Evolutionary conservation across 2,113 vertebrate species (phyloP), one percentile per base, ranked within the genome.

Genomic region (Dipodomys ordii): DNA sequence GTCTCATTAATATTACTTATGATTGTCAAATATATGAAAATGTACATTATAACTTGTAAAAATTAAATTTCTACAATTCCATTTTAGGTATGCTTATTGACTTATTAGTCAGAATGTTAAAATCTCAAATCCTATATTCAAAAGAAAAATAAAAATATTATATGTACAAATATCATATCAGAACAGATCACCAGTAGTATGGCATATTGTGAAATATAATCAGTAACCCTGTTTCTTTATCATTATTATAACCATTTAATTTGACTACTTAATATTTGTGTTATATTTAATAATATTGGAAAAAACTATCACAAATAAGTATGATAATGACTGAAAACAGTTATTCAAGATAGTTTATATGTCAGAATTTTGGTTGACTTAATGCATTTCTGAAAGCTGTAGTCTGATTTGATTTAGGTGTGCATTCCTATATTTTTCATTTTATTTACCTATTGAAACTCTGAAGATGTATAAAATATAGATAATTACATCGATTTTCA

Each of bases 171-270:
- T 82, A 67, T 94, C 81, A 80, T 39, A 87, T 57, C 39, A 88
- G 53, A 0, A 76, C 35, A 93, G 57, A 53, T 91, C 82, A 85
- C 27, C 44, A 90, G 92, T 30, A 87, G 39, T 35, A 73, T 93
- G 60, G 46, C 89, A 11, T 19, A 83, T 73, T 79, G 82, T 91
- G 83, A 27, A 46, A 25, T 90, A 84, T 93, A 94, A 68, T 89
- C 88, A 65, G 92, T 93, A 89, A 44, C 0, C 20, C 9, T 72
- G 4, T 28, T 93, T 83, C 35, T 87, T 77, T 83, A 44, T 22
- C 25, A 16, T 39, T 39, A 39, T 39, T 39, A 39, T 39, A 39
- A 39, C 39, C 39, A 39, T 39, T 39, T 39, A 39, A 9, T 49
- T 82, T 57, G 67, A 84, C 3, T 57, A 62, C 62, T 4, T 80